Base-by-base conservation (phyloP, 2,113 vertebrate genomes). In the Aegotheles bennettii region DNA sequence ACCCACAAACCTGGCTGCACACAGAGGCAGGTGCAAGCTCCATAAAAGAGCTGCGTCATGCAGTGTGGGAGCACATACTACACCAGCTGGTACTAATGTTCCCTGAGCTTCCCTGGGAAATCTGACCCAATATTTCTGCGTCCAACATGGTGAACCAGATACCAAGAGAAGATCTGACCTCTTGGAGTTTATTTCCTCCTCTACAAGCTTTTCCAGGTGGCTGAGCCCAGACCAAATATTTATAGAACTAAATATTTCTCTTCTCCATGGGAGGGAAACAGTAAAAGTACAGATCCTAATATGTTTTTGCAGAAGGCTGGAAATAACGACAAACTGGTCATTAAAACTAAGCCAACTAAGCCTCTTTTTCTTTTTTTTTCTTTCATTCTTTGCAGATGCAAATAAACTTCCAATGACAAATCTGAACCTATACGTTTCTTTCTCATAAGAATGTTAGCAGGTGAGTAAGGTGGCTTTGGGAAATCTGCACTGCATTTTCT, bases 191-290 rank as follows among this genome's bases (percentile, higher is more conserved):
- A 93, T 95, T 97, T 95, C 83, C 56, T 86, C 16, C 33, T 70
- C 54, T 60, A 25, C 43, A 87, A 67, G 84, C 17, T 94, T 94
- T 93, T 94, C 93, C 96, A 97, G 95, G 94, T 95, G 96, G 63
- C 80, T 91, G 60, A 97, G 69, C 24, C 33, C 56, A 7, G 10
- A 89, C 48, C 80, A 92, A 92, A 93, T 95, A 94, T 90, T 95
- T 94, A 93, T 90, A 84, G 76, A 95, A 51, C 59, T 48, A 92
- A 92, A 87, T 81, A 94, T 95, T 96, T 94, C 60, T 92, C 43
- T 87, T 94, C 92, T 96, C 91, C 16, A 15, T 90, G 68, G 89
- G 94, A 97, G 94, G 64, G 83, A 95, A 96, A 90, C 68, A 84
- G 80, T 95, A 95, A 97, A 96, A 93, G 40, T 84, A 75, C 64